These are phyloP conservation scores for Collichthys lucidus DNA, from an alignment of 2,113 vertebrate species.

Conservation along the genomic window DNA sequence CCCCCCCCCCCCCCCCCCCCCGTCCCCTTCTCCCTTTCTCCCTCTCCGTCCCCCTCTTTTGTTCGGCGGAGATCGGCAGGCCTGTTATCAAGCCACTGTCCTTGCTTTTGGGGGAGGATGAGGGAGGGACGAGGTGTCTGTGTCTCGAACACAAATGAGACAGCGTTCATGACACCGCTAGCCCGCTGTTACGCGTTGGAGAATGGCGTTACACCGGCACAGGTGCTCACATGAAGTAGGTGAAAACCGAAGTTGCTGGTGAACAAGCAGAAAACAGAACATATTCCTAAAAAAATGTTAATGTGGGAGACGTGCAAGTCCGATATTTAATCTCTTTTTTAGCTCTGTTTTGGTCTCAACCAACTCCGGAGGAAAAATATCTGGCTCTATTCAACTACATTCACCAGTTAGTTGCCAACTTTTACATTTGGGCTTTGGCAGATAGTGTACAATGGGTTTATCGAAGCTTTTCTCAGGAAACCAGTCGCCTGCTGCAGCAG, in stretches of 20 bases:
- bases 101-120: slow-evolving; percentile 82
- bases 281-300: not conserved
- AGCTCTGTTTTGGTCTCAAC: not conserved
- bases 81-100: slow-evolving; percentile 96
- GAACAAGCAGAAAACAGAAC: slow-evolving; percentile 2
- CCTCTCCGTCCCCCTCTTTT: slow-evolving; percentile 83
- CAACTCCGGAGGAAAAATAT: not conserved
- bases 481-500: not conserved
- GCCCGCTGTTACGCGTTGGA: slow-evolving; percentile 48
- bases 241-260: not conserved
- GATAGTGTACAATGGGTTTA: not conserved
- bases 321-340: not conserved
- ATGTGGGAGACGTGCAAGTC: not conserved
- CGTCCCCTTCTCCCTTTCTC: slow-evolving; percentile 17
- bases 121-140: slow-evolving; percentile 74
- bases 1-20: slow-evolving; percentile 4
- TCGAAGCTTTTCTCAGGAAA: not conserved
- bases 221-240: not conserved
- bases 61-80: slow-evolving; percentile 93
- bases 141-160: slow-evolving; percentile 66
- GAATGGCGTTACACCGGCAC: slow-evolving; percentile 34
- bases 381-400: not conserved
- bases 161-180: slow-evolving; percentile 68
- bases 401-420: no score
- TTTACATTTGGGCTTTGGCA: no score